Conservation (phyloP, 2,113 vertebrate species). For the Nymphicus hollandicus region DNA sequence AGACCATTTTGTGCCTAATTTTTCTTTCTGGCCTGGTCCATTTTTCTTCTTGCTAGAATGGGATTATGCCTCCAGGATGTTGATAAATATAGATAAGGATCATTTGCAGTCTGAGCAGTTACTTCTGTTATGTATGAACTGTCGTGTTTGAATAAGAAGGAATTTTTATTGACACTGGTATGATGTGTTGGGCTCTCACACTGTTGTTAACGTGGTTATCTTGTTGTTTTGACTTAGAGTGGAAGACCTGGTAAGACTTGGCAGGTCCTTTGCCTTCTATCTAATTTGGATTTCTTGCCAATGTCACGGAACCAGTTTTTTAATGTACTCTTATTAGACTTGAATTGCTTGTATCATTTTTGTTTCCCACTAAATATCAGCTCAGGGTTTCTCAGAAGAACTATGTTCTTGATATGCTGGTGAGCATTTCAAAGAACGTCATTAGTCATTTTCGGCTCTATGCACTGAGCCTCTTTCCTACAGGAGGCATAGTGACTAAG, state of each 20-base stretch:
- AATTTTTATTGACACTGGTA: neutral
- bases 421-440: rapidly evolving
- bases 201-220: neutral
- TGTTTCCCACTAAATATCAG: neutral
- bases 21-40: neutral
- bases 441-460: neutral
- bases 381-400: neutral
- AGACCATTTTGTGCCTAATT: neutral
- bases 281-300: neutral
- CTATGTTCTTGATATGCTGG: neutral
- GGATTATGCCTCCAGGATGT: neutral
- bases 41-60: neutral
- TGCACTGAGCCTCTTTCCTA: neutral
- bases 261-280: neutral
- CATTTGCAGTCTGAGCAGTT: neutral
- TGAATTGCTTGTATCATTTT: neutral
- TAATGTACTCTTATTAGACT: neutral
- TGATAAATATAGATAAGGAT: neutral
- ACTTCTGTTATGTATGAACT: neutral
- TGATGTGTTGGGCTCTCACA: neutral
- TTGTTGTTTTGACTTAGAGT: neutral
- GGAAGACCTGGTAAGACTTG: neutral
- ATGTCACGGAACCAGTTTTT: neutral
- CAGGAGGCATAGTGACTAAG: neutral
- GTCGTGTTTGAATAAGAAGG: neutral